phyloP scores from a whole-genome alignment of 2,113 vertebrate species.

The Synodontis membranacea region DNA sequence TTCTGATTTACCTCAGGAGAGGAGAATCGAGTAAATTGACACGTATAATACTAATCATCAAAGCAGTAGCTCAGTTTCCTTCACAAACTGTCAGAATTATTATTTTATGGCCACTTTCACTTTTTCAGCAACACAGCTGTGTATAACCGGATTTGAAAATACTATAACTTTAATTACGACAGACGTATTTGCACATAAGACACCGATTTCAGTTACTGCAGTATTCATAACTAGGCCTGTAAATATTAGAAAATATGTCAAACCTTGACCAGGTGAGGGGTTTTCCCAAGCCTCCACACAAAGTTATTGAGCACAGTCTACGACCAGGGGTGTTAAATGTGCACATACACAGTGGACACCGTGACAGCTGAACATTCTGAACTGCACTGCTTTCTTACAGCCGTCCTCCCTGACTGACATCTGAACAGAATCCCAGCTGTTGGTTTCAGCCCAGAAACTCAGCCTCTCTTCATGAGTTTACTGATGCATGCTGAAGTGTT shows the following conservation, averaged over 20 bases:
- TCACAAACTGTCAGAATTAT: not conserved
- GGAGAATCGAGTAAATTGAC: not conserved
- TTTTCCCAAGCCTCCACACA: not conserved
- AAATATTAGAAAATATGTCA: not conserved
- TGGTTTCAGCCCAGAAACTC: constrained; percentile 19
- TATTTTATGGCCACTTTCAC: not conserved
- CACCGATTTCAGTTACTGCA: not conserved
- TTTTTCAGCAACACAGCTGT: not conserved
- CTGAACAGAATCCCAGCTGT: constrained; percentile 18
- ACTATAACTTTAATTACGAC: not conserved
- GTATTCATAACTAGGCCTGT: not conserved
- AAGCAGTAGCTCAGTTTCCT: not conserved
- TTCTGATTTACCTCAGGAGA: not conserved
- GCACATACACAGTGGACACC: not conserved
- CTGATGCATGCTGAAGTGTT: constrained; percentile 42
- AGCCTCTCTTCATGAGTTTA: constrained; percentile 14
- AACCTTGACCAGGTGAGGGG: not conserved
- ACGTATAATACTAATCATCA: not conserved
- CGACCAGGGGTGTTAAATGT: not conserved
- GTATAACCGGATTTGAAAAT: not conserved
- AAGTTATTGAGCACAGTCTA: not conserved
- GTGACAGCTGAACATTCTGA: not conserved
- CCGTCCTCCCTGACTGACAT: not conserved
- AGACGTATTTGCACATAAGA: not conserved
- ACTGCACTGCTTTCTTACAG: not conserved